Evolutionary conservation across 2,113 vertebrate genomes (phyloP).

Genomic region (Tinamus guttatus): DNA sequence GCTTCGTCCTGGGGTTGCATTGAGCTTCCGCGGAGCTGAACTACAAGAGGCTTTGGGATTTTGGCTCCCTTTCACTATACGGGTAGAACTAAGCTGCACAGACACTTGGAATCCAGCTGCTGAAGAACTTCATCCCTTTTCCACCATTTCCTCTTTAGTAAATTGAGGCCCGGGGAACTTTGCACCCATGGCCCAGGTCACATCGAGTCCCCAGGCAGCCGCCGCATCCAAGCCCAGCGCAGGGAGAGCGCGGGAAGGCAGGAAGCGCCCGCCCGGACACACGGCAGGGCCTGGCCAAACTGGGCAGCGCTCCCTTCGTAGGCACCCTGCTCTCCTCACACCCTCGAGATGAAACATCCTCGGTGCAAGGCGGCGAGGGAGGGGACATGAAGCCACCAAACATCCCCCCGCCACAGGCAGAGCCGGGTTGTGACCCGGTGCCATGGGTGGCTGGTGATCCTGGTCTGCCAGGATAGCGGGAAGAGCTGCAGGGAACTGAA

Average conservation of each 20-base stretch:
- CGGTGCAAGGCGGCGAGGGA: neutral
- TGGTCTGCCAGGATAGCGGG: neutral
- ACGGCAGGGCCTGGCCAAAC: fast-evolving
- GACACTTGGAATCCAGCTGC: neutral
- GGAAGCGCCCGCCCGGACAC: neutral
- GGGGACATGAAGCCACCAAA: neutral
- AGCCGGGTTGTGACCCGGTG: neutral
- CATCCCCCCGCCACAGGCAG: neutral
- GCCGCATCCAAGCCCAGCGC: neutral
- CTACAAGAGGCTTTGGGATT: neutral
- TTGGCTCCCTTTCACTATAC: neutral
- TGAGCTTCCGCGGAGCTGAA: too few species aligned
- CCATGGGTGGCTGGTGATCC: neutral
- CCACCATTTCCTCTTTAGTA: neutral
- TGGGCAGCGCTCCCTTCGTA: neutral
- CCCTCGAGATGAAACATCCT: neutral
- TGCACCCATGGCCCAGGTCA: fast-evolving
- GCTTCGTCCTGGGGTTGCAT: too few species aligned
- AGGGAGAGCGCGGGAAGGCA: neutral
- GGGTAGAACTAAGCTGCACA: neutral
- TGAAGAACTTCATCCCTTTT: neutral
- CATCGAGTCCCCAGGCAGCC: neutral
- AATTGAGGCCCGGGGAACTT: neutral
- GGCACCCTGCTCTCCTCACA: neutral
- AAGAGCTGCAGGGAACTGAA: neutral